phyloP scores from a whole-genome alignment of 2,797 vertebrate species.

The Squalus acanthias region DNA sequence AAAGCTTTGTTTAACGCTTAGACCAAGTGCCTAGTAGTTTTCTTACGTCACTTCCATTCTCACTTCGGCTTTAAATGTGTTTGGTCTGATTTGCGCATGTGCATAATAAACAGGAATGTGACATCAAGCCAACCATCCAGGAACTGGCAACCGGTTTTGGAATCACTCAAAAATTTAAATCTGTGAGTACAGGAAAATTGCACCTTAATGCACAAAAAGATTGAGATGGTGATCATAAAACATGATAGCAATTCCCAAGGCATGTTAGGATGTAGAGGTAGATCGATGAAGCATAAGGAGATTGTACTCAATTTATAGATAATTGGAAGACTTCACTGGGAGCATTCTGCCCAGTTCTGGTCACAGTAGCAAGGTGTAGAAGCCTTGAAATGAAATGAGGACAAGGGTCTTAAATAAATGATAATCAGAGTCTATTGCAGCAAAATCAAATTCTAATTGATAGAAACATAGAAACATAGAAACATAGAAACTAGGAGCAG shows the following conservation, averaged over 20 bases:
- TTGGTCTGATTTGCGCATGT: neutral
- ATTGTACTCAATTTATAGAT: neutral
- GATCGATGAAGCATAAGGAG: neutral
- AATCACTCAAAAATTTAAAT: neutral
- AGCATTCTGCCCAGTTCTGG: neutral
- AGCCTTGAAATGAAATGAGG: too few relatives aligned
- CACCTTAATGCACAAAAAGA: neutral
- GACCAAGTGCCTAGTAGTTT: too few relatives aligned
- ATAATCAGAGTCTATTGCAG: too few relatives aligned
- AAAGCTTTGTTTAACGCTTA: too few relatives aligned
- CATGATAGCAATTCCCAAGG: neutral
- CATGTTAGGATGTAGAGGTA: neutral
- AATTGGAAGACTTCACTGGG: neutral
- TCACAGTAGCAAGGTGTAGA: too few relatives aligned
- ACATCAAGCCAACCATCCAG: neutral
- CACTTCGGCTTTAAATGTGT: neutral
- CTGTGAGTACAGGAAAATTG: neutral
- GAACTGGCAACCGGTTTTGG: neutral
- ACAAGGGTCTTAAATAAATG: too few relatives aligned
- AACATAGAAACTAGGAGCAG: too few relatives aligned
- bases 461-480: too few relatives aligned
- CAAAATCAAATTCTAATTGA: too few relatives aligned
- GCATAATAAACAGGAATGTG: neutral
- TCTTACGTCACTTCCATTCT: neutral
- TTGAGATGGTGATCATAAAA: neutral